Evolutionary conservation across 2,888 invertebrate species (phyloP).

Genomic region (Tipula confusa): DNA sequence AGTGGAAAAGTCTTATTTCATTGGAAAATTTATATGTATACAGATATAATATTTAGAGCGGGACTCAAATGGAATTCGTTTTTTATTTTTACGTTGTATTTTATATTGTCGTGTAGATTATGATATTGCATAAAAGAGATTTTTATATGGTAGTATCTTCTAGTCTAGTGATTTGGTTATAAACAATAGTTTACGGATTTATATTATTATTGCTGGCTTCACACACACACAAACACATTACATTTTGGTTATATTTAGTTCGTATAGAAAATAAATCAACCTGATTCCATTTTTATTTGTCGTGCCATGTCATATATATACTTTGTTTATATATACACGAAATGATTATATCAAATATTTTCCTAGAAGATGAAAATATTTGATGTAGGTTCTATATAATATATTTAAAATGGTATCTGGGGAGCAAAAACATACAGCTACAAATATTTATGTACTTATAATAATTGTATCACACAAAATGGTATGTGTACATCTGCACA

Average conservation of each 20-base stretch:
- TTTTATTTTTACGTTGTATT: background rate
- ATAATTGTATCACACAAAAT: background rate
- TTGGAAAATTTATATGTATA: background rate
- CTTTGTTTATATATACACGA: background rate
- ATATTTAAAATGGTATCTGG: background rate
- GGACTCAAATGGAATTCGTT: background rate
- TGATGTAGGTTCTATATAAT: background rate
- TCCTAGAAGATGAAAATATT: background rate
- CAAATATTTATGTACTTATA: background rate
- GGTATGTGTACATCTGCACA: background rate
- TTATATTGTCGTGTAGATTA: slow-evolving; percentile 25
- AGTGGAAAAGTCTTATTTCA: background rate
- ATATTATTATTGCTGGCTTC: background rate
- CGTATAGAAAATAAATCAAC: slow-evolving; percentile 16
- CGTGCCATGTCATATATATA: background rate
- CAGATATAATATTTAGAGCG: too few relatives aligned
- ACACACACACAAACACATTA: background rate
- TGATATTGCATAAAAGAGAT: slow-evolving; percentile 3
- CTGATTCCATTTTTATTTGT: slow-evolving; percentile 12
- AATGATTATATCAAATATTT: background rate
- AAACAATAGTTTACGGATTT: slow-evolving; percentile 20
- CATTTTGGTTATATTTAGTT: background rate
- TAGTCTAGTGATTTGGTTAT: slow-evolving; percentile 7
- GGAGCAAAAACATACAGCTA: background rate
- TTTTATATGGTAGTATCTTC: slow-evolving; percentile 25